phyloP scores from a whole-genome alignment of 2,888 invertebrate species.

The Cheilosia grossa region DNA sequence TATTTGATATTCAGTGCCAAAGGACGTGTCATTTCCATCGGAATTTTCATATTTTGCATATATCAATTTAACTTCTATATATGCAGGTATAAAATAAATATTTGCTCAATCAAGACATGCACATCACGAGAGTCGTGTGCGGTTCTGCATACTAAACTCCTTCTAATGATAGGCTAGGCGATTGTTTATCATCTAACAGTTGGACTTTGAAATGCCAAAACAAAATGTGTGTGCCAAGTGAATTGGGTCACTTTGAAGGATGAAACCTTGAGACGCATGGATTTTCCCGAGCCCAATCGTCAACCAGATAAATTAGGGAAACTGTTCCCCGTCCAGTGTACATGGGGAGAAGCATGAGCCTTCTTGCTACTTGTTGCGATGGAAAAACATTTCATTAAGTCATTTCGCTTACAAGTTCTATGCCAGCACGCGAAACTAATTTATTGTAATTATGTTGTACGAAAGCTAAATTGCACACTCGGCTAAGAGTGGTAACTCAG shows the following conservation, averaged over 20 bases:
- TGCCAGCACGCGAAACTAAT: conserved; percentile 70
- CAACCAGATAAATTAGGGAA: background rate
- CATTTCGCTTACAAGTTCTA: conserved; percentile 63
- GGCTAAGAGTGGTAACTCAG: conserved; percentile 4
- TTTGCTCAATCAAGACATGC: background rate
- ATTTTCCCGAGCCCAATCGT: too few relatives aligned
- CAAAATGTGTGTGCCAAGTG: background rate
- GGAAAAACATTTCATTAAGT: conserved; percentile 67
- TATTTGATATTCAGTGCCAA: background rate
- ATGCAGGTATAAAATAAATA: background rate
- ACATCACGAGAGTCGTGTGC: conserved; percentile 1
- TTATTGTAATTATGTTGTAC: conserved; percentile 72
- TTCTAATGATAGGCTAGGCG: background rate
- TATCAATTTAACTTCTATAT: conserved; percentile 3
- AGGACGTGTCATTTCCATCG: background rate
- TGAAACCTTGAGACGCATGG: too few relatives aligned
- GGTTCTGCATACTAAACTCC: conserved; percentile 9
- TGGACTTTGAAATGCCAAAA: conserved; percentile 4
- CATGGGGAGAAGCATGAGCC: background rate
- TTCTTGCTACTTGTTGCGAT: background rate
- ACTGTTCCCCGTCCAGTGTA: conserved; percentile 1
- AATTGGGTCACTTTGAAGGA: background rate
- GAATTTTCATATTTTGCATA: background rate
- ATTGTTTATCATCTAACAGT: background rate
- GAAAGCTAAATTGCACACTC: conserved; percentile 62